A percentile compares a stretch with the other conserved stretches of the same genome.
Conservation (phyloP, 2,113 vertebrate species). For the Brienomyrus brachyistius region DNA sequence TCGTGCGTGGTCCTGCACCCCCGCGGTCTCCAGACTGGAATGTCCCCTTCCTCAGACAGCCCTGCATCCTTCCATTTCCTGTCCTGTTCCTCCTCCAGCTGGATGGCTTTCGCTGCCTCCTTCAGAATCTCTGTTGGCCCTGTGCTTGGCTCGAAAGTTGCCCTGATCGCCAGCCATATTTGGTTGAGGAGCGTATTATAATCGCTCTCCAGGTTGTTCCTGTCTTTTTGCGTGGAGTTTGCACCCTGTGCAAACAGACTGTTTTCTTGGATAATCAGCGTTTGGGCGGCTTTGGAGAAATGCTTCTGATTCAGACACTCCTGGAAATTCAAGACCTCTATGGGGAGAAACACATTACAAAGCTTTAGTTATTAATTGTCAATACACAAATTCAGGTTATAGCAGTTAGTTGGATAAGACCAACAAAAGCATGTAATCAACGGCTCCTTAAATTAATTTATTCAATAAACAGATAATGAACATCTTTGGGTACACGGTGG, state of each 20-base stretch:
- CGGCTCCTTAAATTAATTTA: background rate
- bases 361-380: background rate
- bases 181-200: slow-evolving; percentile 45
- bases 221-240: slow-evolving; percentile 35
- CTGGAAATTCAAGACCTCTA: slow-evolving; percentile 36
- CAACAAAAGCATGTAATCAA: background rate
- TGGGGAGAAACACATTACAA: background rate
- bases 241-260: slow-evolving; percentile 47
- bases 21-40: slow-evolving; percentile 52
- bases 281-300: slow-evolving; percentile 38
- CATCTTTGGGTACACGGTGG: background rate
- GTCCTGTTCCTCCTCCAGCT: slow-evolving; percentile 71
- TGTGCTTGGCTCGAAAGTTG: slow-evolving; percentile 45
- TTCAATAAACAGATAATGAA: background rate
- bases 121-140: slow-evolving; percentile 47
- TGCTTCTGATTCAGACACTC: slow-evolving; percentile 26
- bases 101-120: slow-evolving; percentile 65
- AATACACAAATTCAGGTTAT: background rate
- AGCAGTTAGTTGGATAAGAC: background rate
- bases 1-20: slow-evolving; percentile 62
- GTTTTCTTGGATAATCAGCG: slow-evolving; percentile 63
- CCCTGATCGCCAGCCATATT: slow-evolving; percentile 50
- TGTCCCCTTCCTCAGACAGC: background rate
- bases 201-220: slow-evolving; percentile 44
- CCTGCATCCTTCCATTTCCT: slow-evolving; percentile 31